phyloP scores from a whole-genome alignment of 2,797 vertebrate species.

The Enteromius fasciolatus region DNA sequence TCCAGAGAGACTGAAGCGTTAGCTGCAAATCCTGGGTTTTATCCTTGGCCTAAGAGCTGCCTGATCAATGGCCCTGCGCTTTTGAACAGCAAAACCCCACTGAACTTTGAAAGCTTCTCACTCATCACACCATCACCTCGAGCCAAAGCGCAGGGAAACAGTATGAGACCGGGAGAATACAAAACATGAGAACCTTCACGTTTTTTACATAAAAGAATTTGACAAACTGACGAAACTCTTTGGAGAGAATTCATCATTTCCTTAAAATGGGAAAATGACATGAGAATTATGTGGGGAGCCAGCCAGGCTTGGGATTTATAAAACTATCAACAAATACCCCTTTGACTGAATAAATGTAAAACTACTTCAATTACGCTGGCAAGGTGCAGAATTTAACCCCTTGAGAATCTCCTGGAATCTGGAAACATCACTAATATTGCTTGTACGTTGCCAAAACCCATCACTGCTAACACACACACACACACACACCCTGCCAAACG shows the following conservation, averaged over 20 bases:
- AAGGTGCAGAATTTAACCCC: constrained; percentile 80
- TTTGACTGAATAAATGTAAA: constrained; percentile 65
- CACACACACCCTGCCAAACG: constrained; percentile 3
- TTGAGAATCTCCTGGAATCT: constrained; percentile 37
- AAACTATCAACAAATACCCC: constrained; percentile 42
- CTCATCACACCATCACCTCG: constrained; percentile 89
- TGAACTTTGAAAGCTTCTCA: constrained; percentile 92
- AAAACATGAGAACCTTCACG: constrained; percentile 75
- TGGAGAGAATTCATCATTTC: constrained; percentile 40
- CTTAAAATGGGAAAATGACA: constrained; percentile 20
- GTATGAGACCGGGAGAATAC: constrained; percentile 63
- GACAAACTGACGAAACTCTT: constrained; percentile 38
- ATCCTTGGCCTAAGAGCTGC: constrained; percentile 86
- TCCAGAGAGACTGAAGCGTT: constrained; percentile 89
- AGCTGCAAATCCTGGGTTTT: constrained; percentile 88
- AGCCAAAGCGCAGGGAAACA: constrained; percentile 81
- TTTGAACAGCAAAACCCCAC: constrained; percentile 93
- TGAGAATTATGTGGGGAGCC: constrained; percentile 23
- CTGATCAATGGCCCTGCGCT: constrained; percentile 88
- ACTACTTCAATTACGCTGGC: constrained; percentile 80
- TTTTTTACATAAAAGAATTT: constrained; percentile 66
- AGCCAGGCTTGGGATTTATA: constrained; percentile 32
- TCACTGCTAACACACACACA: constrained; percentile 35
- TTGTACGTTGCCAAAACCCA: constrained; percentile 42
- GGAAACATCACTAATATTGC: constrained; percentile 38